These are phyloP conservation scores for Cassiopea xamachana DNA, from an alignment of 30 jellyfish, hydroid and myxozoan genomes.

Conservation along the genomic window DNA sequence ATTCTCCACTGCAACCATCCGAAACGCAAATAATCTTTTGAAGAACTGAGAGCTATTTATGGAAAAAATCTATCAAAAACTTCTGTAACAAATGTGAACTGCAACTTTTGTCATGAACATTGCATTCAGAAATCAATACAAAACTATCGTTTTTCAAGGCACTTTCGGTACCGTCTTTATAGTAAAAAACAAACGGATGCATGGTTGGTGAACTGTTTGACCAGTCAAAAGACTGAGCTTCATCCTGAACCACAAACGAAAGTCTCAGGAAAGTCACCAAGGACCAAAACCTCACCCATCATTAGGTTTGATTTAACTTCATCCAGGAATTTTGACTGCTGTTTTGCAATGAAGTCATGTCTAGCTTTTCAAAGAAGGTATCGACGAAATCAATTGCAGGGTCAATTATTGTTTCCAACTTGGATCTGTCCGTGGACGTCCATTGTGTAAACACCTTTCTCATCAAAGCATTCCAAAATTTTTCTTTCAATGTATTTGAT, in stretches of 20 bases:
- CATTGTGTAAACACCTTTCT: too few species aligned
- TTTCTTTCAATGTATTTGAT: too few species aligned
- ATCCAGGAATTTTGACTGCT: slow-evolving; percentile 7
- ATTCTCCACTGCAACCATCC: not conserved
- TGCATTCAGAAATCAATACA: not conserved
- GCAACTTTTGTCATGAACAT: slow-evolving; percentile 59
- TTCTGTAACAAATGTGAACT: slow-evolving; percentile 45
- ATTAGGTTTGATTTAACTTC: slow-evolving; percentile 19
- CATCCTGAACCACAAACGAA: slow-evolving; percentile 67
- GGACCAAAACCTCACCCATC: slow-evolving; percentile 17
- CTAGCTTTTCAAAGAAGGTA: too few species aligned
- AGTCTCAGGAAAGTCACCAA: slow-evolving; percentile 63
- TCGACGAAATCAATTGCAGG: too few species aligned
- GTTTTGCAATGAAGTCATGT: too few species aligned
- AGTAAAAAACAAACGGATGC: slow-evolving; percentile 58
- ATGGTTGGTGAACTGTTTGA: slow-evolving; percentile 43
- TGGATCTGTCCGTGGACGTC: too few species aligned
- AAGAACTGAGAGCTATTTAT: not conserved
- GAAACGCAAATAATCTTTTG: not conserved
- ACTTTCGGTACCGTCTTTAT: not conserved
- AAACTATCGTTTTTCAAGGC: slow-evolving; percentile 42
- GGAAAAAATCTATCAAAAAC: not conserved
- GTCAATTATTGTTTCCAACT: too few species aligned
- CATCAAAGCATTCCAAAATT: too few species aligned
- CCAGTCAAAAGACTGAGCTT: slow-evolving; percentile 67